phyloP scores from a whole-genome alignment of 2,113 vertebrate species.

The Ariopsis seemanni region DNA sequence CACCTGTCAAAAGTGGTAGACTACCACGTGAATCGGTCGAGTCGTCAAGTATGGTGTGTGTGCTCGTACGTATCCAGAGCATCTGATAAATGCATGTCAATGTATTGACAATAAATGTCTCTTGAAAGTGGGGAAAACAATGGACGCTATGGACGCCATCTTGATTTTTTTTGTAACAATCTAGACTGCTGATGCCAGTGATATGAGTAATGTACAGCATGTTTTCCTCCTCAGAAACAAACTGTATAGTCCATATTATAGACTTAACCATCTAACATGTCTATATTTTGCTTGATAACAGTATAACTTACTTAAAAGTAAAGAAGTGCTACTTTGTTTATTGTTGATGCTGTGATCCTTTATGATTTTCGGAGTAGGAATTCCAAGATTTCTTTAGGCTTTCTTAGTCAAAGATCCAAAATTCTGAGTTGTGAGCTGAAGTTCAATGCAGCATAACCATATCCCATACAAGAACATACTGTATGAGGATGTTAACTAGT shows the following conservation, averaged over 20 bases:
- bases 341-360: background rate
- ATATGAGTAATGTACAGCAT: background rate
- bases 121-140: background rate
- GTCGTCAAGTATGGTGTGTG: no score
- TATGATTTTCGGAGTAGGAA: background rate
- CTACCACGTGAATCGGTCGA: no score
- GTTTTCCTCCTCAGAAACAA: background rate
- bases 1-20: no score
- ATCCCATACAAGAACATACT: background rate
- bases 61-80: no score
- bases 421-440: background rate
- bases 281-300: background rate
- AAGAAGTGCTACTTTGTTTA: background rate
- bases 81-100: no score
- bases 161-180: background rate
- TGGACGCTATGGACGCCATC: background rate
- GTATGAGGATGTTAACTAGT: background rate
- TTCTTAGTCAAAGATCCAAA: background rate
- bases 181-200: background rate
- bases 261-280: background rate
- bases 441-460: background rate
- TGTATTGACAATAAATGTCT: no score
- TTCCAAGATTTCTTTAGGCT: background rate
- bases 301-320: background rate
- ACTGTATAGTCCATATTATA: background rate